Base-by-base conservation (phyloP, 2,113 vertebrate species). In the Malurus alboscapulatus region DNA sequence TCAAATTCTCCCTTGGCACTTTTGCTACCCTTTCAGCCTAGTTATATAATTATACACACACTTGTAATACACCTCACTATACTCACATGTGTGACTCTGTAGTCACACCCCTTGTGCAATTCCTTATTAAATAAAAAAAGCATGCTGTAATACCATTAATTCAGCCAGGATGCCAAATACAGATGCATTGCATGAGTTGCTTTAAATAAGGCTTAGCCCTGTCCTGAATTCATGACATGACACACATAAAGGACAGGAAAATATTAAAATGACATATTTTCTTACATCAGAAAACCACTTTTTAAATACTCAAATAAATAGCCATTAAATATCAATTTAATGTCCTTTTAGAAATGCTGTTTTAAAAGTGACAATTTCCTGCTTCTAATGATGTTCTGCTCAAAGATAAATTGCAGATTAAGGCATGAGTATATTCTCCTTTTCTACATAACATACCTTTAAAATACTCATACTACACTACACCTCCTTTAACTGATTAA, bases 291-390 rank as follows among this genome's bases (percentile, higher is more conserved):
- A 88, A 94, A 90, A 62, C 24, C 32, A 84, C 14, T 22, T 69
- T 63, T 76, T 55, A 82, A 88, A 73, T 62, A 89, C 22, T 44
- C 22, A 71, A 87, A 65, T 93, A 93, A 95, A 94, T 54, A 93
- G 51, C 30, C 45, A 86, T 51, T 83, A 82, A 76, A 38, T 87
- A 87, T 40, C 20, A 72, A 51, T 24, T 80, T 54, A 67, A 51
- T 7, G 24, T 88, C 26, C 25, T 77, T 89, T 69, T 44, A 91
- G 40, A 92, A 77, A 78, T 18, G 18, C 29, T 45, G 30, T 72
- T 96, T 88, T 57, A 32, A 26, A 87, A 84, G 32, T 42, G 5
- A 67, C 9, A n/a, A 57, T 51, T 66, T 78, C 27, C 68, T 66
- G n/a, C 53, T 79, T 62, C 42, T 71, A 94, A 63, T 12, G 20